Percentiles rank a stretch among this genome's conserved stretches.
These are phyloP conservation scores for Hoplodrina ambigua DNA, from an alignment of 2,888 invertebrate species.

Conservation along the genomic window DNA sequence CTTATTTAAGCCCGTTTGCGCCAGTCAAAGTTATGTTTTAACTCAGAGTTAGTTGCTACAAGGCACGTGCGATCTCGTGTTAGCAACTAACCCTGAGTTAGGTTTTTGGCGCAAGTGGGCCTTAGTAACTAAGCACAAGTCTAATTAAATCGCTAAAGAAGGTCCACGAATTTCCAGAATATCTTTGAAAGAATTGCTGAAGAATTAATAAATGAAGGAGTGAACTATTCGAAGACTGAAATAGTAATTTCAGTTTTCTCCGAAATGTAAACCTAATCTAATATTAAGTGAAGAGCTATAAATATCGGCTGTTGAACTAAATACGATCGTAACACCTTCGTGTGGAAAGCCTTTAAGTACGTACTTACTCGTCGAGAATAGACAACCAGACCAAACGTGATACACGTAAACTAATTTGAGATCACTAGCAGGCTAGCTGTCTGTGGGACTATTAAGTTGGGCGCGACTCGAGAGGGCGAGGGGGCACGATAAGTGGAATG, in stretches of 20 bases:
- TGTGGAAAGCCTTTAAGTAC: conserved; percentile 3
- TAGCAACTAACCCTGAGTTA: neutral
- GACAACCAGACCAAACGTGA: conserved; percentile 37
- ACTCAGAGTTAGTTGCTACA: too few relatives aligned
- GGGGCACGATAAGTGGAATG: conserved; percentile 50
- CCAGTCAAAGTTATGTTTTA: too few relatives aligned
- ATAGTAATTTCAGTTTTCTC: neutral
- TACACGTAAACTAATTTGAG: conserved; percentile 55
- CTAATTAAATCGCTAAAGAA: conserved; percentile 21
- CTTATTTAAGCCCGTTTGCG: too few relatives aligned
- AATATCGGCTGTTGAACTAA: neutral
- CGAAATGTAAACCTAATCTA: neutral
- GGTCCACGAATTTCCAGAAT: neutral
- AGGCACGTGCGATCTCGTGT: neutral
- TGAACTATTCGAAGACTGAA: neutral
- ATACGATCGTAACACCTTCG: neutral
- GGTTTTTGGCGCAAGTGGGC: too few relatives aligned
- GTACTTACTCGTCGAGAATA: conserved; percentile 13
- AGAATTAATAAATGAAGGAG: conserved; percentile 4
- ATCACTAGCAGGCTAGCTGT: conserved; percentile 47
- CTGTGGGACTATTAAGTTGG: conserved; percentile 41
- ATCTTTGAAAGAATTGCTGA: neutral
- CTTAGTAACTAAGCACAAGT: neutral
- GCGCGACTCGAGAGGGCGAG: neutral
- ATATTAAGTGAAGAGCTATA: neutral